A percentile compares a stretch with the other conserved stretches of the same genome.
Evolutionary conservation across 2,113 vertebrate genomes (phyloP).

Genomic region (Cyanistes caeruleus): DNA sequence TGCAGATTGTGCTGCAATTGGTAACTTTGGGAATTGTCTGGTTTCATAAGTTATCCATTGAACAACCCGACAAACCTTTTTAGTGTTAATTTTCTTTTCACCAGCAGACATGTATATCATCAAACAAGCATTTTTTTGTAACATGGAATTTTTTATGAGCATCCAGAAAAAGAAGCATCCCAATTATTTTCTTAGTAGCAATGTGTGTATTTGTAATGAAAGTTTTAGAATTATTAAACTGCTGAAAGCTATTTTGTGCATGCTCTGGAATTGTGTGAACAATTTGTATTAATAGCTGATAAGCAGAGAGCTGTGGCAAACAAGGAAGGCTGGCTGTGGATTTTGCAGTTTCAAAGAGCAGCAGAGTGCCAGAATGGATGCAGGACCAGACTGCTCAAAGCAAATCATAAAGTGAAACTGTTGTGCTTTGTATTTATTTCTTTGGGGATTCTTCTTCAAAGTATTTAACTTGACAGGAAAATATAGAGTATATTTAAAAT

Average conservation of each 20-base stretch:
- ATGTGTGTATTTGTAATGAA: not conserved
- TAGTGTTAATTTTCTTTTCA: slow-evolving; percentile 7
- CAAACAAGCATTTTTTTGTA: not conserved
- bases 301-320: not conserved
- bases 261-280: not conserved
- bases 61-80: not conserved
- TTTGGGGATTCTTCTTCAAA: slow-evolving; percentile 10
- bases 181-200: not conserved
- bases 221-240: not conserved
- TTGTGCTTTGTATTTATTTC: slow-evolving; percentile 52
- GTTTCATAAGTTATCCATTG: not conserved
- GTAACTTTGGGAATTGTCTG: slow-evolving; percentile 27
- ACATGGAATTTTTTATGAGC: not conserved
- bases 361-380: not conserved
- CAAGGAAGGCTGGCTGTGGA: not conserved
- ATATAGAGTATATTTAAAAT: slow-evolving; percentile 23
- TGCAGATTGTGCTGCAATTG: not conserved
- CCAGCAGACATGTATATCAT: not conserved
- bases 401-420: not conserved
- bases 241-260: not conserved
- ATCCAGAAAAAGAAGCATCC: not conserved
- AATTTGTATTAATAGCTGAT: not conserved
- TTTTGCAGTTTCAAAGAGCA: not conserved
- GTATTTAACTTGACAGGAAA: slow-evolving; percentile 40
- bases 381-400: slow-evolving; percentile 35